Evolutionary conservation across 2,888 invertebrate species (phyloP), one percentile per base, ranked within the genome.

Genomic region (Drosophila cognata): DNA sequence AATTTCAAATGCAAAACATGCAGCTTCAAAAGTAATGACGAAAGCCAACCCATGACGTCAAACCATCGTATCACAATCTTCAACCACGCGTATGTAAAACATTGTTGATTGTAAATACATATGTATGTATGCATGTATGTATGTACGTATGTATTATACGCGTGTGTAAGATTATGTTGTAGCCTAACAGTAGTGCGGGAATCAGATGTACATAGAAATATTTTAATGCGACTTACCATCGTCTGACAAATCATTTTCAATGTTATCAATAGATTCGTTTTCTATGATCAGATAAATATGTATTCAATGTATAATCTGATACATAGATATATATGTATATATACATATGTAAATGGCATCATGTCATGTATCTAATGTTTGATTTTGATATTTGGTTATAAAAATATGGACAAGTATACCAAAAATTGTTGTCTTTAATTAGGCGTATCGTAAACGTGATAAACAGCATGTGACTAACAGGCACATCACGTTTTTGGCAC

Each of bases 391-490:
- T 66, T 25, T 48, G 28, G 25, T 33, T 57, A 38, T 46, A 51
- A 53, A 50, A 38, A 36, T 11, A 31, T 13, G 10, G 36, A 25
- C 52, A 65, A 65, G 57, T 43, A 41, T 61, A 62, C 33, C 29
- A 35, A 16, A 52, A 74, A 60, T 36, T 10, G 41, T 16, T 21
- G 41, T 11, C 51, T 51, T 46, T 67, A 52, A 21, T 62, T 28
- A n/a, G 3, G 21, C 74, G 71, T 81, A 78, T 80, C 79, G 31
- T 13, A 66, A 80, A 78, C 79, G 81, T 81, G 79, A 71, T 74
- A 74, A 71, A 51, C 48, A 35, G 21, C 79, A 71, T 81, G 82
- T 80, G 71, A 74, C 71, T 48, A 71, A 66, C 69, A 25, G 35
- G 58, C 43, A 29, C 46, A 50, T 67, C 79, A 79, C 79, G 79